These are phyloP conservation scores for Atrichornis clamosus DNA, from an alignment of 2,113 vertebrate species.

Conservation along the genomic window DNA sequence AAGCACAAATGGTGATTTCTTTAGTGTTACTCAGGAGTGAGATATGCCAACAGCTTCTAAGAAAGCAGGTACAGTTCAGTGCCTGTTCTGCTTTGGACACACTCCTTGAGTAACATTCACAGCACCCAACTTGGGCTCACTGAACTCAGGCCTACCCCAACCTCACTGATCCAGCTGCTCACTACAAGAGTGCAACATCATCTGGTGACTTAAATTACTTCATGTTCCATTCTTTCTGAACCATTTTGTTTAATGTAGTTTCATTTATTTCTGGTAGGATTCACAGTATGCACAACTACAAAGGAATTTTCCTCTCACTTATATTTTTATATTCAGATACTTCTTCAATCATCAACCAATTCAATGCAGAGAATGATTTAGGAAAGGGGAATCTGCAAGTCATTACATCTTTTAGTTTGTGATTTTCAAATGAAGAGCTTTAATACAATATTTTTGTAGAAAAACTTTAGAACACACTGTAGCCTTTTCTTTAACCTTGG, in stretches of 20 bases:
- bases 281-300: not conserved
- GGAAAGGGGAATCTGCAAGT: conserved; percentile 18
- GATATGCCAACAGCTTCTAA: not conserved
- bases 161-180: not conserved
- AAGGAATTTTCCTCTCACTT: not conserved
- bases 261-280: not conserved
- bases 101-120: not conserved
- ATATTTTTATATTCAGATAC: not conserved
- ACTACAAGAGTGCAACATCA: not conserved
- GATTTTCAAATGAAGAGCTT: conserved; percentile 41
- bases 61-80: not conserved
- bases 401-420: not conserved
- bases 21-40: not conserved
- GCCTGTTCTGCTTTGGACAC: not conserved
- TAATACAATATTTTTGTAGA: not conserved
- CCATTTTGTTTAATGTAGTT: not conserved
- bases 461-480: not conserved
- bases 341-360: not conserved
- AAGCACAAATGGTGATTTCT: not conserved
- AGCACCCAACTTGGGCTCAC: not conserved
- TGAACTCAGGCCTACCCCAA: not conserved
- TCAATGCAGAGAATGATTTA: conserved; percentile 19
- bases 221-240: not conserved
- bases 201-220: not conserved
- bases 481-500: not conserved